Evolutionary conservation across 1,140 invertebrate genomes (phyloP), one percentile per base, ranked within the genome.

Genomic region (Lepidostoma basale): DNA sequence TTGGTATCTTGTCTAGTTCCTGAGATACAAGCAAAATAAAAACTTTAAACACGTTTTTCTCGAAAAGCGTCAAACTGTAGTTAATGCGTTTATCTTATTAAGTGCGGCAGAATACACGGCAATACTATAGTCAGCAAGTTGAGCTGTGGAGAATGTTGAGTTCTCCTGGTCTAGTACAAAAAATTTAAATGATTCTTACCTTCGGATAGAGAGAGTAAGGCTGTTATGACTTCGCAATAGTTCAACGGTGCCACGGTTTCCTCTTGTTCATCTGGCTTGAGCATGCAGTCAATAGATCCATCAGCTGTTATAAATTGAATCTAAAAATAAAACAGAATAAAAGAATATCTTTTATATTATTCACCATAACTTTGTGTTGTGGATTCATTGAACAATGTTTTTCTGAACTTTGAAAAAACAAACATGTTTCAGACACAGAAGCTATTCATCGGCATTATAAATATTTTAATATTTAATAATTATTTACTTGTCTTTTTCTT

Each of bases 211-310:
- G 93, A 79, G 64, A 85, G 83, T 9, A 97, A 75, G 12, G 91
- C 92, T 16, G 90, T 85, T 0, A 94, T 78, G 2, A 88, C 87
- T 85, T 98, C 96, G 77, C 91, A 93, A 75, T 89, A 91, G 74
- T 96, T 90, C 0, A 98, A 81, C 8, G 85, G 84, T 22, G 88
- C 85, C 0, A 97, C 92, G 0, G 87, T 79, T 28, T 77, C 80
- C 76, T 98, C 96, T 82, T 98, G 96, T 74, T 94, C 91, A 47
- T 88, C 92, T 3, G 95, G 95, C 72, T 90, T 84, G 14, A 87
- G 83, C 62, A 89, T 86, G 76, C 96, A 98, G 78, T 97, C 90
- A 14, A 97, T 88, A 74, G 95, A 97, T 0, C 96, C 96, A 85
- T 98, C 96, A 22, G 94, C 95, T 2, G 96, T 98, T 4, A 98